A percentile compares a stretch with the other conserved stretches of the same genome.
Evolutionary conservation across 2,113 vertebrate genomes (phyloP).

Genomic region (Kryptolebias marmoratus): DNA sequence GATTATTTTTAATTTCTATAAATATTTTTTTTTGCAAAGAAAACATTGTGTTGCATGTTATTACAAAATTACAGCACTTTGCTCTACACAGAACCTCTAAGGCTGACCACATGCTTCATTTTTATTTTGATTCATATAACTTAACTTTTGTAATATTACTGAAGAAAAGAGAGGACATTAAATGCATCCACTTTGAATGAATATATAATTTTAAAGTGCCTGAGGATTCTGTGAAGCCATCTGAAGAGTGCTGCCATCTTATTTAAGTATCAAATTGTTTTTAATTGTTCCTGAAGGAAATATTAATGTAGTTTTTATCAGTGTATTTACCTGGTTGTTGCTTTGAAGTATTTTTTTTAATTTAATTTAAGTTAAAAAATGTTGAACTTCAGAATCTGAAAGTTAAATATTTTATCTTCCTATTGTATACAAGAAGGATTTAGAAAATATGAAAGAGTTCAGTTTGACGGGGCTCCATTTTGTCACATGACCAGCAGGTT

Average conservation of each 20-base stretch:
- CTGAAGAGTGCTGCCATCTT: not conserved
- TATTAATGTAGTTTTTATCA: no score
- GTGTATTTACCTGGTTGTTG: not conserved
- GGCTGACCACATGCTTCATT: constrained; percentile 46
- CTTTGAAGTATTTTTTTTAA: not conserved
- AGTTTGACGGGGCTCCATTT: constrained; percentile 16
- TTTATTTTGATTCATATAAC: constrained; percentile 65
- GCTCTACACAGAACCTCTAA: constrained; percentile 36
- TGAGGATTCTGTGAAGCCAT: no score
- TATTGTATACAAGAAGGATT: constrained; percentile 2
- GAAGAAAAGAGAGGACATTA: constrained; percentile 48
- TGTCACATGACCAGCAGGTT: constrained; percentile 45
- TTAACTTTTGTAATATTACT: not conserved
- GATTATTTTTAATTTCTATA: no score
- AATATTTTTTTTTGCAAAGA: no score
- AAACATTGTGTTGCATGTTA: no score
- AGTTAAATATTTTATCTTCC: no score
- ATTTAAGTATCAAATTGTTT: not conserved
- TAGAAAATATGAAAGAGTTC: constrained; percentile 24
- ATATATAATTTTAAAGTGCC: constrained; percentile 1
- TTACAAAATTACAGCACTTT: no score
- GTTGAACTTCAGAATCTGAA: no score
- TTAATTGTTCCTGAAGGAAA: not conserved
- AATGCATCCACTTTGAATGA: constrained; percentile 37
- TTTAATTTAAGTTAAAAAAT: not conserved